Percentiles rank a stretch among this genome's conserved stretches.
Evolutionary conservation across 1,140 invertebrate genomes (phyloP).

Genomic region (Drosophila sechellia): DNA sequence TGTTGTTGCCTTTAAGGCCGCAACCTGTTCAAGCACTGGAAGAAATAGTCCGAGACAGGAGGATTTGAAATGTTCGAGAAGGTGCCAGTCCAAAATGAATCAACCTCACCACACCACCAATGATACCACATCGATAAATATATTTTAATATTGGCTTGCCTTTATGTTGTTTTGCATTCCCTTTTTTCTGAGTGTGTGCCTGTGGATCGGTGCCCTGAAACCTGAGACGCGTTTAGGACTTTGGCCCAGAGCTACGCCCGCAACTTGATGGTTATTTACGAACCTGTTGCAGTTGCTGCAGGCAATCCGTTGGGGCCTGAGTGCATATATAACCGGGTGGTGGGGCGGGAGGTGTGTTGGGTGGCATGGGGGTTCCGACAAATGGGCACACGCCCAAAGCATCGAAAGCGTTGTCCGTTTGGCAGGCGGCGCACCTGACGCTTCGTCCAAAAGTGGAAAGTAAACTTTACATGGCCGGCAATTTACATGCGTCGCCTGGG

Average conservation of each 20-base stretch:
- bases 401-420: conserved; percentile 47
- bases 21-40: conserved; percentile 27
- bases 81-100: no score
- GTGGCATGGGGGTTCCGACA: conserved; percentile 11
- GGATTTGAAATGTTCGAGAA: not conserved
- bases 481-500: conserved; percentile 68
- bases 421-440: conserved; percentile 55
- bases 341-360: not conserved
- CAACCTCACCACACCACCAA: no score
- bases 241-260: conserved; percentile 48
- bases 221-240: conserved; percentile 63
- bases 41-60: not conserved
- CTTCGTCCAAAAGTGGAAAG: conserved; percentile 72
- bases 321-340: not conserved
- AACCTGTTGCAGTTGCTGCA: conserved; percentile 42
- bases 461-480: conserved; percentile 47
- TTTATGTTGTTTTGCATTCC: no score
- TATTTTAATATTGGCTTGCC: no score
- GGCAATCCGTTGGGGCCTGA: conserved; percentile 13
- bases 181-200: conserved; percentile 4
- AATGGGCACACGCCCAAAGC: conserved; percentile 52
- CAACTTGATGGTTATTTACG: conserved; percentile 42
- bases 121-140: no score
- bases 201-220: conserved; percentile 46
- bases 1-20: conserved; percentile 22